Conservation (phyloP, 1,140 invertebrate genomes). For the Drosophila ficusphila region DNA sequence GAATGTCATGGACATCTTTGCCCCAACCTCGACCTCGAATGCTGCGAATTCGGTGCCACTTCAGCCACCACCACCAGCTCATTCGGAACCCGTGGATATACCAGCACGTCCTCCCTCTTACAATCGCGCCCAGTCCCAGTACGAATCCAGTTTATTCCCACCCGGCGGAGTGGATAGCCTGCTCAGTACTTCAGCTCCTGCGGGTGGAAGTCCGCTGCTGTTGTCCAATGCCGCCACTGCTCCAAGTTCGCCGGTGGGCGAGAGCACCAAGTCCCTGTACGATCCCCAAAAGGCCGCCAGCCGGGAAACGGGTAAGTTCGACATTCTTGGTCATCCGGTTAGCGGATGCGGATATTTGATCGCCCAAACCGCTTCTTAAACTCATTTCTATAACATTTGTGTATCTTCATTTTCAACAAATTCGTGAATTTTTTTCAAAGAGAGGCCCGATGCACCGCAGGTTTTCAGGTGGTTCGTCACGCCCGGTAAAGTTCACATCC, state of each 20-base stretch:
- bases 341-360: conserved; percentile 22
- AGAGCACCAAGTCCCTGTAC: conserved; percentile 76
- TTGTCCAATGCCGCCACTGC: conserved; percentile 56
- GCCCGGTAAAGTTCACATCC: conserved; percentile 75
- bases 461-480: conserved; percentile 82
- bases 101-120: conserved; percentile 66
- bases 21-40: conserved; percentile 40
- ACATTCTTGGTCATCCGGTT: not conserved
- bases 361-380: conserved; percentile 24
- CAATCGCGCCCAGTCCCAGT: conserved; percentile 71
- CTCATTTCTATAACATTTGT: conserved; percentile 71
- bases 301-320: conserved; percentile 73
- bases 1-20: conserved; percentile 86
- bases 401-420: conserved; percentile 62
- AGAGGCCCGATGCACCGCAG: conserved; percentile 75
- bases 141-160: conserved; percentile 64
- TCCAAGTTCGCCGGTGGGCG: conserved; percentile 66
- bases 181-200: conserved; percentile 75
- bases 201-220: conserved; percentile 41
- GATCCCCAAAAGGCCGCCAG: conserved; percentile 61
- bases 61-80: conserved; percentile 71
- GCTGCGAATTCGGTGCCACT: conserved; percentile 70
- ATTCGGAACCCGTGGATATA: conserved; percentile 84
- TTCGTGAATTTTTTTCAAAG: conserved; percentile 41
- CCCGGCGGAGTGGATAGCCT: conserved; percentile 70